These are phyloP conservation scores for Gymnogyps californianus DNA, from an alignment of 2,113 vertebrate species.

Conservation along the genomic window DNA sequence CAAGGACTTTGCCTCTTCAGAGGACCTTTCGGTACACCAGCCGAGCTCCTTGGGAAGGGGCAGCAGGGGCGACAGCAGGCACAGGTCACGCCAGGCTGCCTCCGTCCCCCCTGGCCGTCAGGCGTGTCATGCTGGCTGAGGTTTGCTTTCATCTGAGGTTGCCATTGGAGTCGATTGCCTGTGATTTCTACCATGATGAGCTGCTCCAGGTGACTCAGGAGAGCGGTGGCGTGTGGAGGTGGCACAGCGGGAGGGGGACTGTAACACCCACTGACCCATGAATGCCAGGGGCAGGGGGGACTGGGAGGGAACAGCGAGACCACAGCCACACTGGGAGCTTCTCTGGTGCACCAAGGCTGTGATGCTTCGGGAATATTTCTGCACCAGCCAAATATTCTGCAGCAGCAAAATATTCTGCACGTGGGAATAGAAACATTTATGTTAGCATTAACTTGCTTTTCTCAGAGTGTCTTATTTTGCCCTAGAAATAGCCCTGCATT, in stretches of 20 bases:
- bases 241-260: not conserved
- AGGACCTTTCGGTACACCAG: not conserved
- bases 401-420: not conserved
- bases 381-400: not conserved
- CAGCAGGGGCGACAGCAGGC: not conserved
- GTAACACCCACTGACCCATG: not conserved
- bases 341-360: not conserved
- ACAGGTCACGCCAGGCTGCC: not conserved
- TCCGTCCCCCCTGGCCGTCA: not conserved
- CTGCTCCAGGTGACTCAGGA: not conserved
- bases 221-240: rapidly evolving
- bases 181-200: not conserved
- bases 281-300: not conserved
- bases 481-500: not conserved
- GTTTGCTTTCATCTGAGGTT: not conserved
- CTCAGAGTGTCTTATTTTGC: not conserved
- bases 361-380: not conserved
- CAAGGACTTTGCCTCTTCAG: not conserved
- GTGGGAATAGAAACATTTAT: not conserved
- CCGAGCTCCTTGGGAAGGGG: not conserved
- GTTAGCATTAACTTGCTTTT: not conserved
- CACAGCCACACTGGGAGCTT: not conserved
- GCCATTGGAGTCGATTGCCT: not conserved
- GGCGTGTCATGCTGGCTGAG: rapidly evolving
- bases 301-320: rapidly evolving